A percentile compares a stretch with the other conserved stretches of the same genome.
These are phyloP conservation scores for Ophraella communa DNA, from an alignment of 2,888 invertebrate genomes.

Conservation along the genomic window DNA sequence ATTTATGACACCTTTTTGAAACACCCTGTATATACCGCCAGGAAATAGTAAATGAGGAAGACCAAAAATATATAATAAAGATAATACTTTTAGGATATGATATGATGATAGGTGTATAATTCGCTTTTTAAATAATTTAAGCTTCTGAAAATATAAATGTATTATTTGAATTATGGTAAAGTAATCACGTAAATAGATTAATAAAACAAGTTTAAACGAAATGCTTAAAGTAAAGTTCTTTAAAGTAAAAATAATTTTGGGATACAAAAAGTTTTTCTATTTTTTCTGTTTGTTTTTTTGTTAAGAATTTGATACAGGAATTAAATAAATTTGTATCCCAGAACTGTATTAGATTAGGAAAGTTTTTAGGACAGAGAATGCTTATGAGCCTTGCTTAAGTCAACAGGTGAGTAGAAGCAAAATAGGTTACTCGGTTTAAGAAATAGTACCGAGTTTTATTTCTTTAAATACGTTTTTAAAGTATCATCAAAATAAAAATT, in stretches of 20 bases:
- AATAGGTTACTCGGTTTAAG: conserved; percentile 25
- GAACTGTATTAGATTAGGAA: conserved; percentile 2
- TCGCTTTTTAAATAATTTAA: too few relatives aligned
- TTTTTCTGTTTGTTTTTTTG: background rate
- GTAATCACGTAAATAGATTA: too few relatives aligned
- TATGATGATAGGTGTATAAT: too few relatives aligned
- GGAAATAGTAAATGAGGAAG: too few relatives aligned
- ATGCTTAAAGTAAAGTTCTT: background rate
- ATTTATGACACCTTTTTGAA: too few relatives aligned
- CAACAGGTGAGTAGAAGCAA: conserved; percentile 10
- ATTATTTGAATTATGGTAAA: too few relatives aligned
- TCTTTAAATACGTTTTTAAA: conserved; percentile 29
- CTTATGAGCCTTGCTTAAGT: conserved; percentile 17
- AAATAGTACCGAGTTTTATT: conserved; percentile 25
- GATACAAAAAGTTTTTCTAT: background rate
- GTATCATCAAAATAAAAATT: background rate
- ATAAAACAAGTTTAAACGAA: too few relatives aligned
- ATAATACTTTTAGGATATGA: too few relatives aligned
- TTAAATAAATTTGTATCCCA: background rate
- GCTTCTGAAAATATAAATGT: too few relatives aligned
- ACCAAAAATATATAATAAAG: too few relatives aligned
- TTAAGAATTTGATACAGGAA: background rate
- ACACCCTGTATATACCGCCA: too few relatives aligned
- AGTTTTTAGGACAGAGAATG: conserved; percentile 11
- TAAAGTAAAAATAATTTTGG: background rate